A percentile compares a stretch with the other conserved stretches of the same genome.
These are phyloP conservation scores for Saccopteryx leptura DNA, from an alignment of 2,113 vertebrate species.

Conservation along the genomic window DNA sequence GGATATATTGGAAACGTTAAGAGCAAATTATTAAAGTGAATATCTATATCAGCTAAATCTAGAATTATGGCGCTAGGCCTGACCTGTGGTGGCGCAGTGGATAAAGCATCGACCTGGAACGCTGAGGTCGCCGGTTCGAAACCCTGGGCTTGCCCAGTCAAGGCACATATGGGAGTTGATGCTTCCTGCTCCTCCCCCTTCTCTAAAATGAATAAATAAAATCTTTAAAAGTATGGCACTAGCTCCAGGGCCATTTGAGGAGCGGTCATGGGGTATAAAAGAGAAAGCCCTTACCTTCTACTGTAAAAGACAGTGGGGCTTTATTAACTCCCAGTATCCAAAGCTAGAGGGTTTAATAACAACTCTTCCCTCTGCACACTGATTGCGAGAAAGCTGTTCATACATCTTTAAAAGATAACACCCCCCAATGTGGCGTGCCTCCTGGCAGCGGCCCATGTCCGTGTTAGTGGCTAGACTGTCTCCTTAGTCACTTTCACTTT, in stretches of 20 bases:
- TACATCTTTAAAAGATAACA: background rate
- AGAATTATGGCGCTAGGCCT: no score
- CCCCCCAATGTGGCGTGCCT: background rate
- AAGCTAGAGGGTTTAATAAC: background rate
- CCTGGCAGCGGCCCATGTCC: slow-evolving; percentile 27
- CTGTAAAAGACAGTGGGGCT: background rate
- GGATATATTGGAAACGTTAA: background rate
- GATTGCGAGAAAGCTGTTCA: background rate
- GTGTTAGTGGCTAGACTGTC: background rate
- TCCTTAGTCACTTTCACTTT: slow-evolving; percentile 79
- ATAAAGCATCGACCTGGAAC: no score
- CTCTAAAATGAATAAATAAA: no score
- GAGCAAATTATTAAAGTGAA: background rate
- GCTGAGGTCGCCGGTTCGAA: no score
- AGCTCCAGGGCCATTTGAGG: background rate
- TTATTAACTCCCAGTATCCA: background rate
- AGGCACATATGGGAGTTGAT: no score
- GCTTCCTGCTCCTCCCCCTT: no score
- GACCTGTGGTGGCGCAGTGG: no score
- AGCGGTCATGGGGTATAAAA: background rate
- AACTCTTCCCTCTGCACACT: background rate
- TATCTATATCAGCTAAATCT: background rate
- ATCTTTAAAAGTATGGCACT: background rate
- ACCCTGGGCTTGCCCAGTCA: no score
- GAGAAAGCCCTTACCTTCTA: background rate